Percentiles rank a stretch among this genome's conserved stretches.
Evolutionary conservation across 2,888 invertebrate species (phyloP).

Genomic region (Heliconius hortense): DNA sequence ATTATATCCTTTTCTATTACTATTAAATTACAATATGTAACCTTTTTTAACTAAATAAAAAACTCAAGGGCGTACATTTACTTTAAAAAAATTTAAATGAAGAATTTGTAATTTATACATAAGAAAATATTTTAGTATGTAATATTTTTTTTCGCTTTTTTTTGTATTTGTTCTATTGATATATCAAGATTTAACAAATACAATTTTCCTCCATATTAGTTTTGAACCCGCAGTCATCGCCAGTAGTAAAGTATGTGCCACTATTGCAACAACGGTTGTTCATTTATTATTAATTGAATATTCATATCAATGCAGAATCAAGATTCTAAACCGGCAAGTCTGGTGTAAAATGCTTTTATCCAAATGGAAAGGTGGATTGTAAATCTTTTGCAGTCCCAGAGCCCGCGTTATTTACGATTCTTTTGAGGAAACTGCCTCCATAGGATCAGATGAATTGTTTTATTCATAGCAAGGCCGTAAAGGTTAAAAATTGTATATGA

Average conservation of each 20-base stretch:
- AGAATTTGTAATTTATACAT: no score
- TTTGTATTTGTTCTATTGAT: no score
- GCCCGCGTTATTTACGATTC: constrained; percentile 42
- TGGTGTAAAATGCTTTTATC: constrained; percentile 39
- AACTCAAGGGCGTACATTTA: no score
- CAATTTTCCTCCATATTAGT: not conserved
- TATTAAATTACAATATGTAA: not conserved
- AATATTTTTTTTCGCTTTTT: no score
- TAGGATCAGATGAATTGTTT: constrained; percentile 33
- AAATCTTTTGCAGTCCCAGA: constrained; percentile 42
- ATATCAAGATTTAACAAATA: not conserved
- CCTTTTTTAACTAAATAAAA: not conserved
- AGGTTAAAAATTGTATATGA: not conserved
- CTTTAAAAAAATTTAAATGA: no score
- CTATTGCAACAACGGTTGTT: not conserved
- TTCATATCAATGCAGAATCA: constrained; percentile 9
- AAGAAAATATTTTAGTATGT: no score
- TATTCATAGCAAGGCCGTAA: constrained; percentile 23
- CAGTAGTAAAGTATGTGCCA: not conserved
- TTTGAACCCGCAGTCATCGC: not conserved
- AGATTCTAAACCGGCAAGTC: not conserved
- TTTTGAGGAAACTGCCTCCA: constrained; percentile 31
- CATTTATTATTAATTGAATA: constrained; percentile 7
- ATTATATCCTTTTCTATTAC: no score
- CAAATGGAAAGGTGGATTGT: constrained; percentile 39